Evolutionary conservation across 2,888 invertebrate species (phyloP).

Genomic region (Tiliacea citrago): DNA sequence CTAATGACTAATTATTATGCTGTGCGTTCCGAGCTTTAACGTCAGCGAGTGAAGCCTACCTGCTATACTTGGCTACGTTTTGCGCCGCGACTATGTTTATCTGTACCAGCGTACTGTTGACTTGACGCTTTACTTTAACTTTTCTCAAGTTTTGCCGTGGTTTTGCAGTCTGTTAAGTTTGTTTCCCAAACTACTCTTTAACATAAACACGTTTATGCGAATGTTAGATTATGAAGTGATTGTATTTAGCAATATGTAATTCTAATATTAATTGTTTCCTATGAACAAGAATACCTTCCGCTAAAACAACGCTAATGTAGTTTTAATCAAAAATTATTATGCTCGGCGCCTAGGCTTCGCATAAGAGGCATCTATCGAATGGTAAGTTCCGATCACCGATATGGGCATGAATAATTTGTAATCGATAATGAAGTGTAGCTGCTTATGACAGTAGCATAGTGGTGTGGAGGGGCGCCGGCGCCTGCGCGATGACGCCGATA

Average conservation of each 20-base stretch:
- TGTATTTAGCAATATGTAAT: slow-evolving; percentile 2
- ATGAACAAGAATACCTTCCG: slow-evolving; percentile 39
- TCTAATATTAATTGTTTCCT: slow-evolving; percentile 40
- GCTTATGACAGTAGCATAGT: slow-evolving; percentile 61
- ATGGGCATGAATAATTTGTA: slow-evolving; percentile 67
- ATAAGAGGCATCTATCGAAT: slow-evolving; percentile 63
- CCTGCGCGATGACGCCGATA: slow-evolving; percentile 83
- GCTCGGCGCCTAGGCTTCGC: slow-evolving; percentile 58
- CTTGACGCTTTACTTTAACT: slow-evolving; percentile 68
- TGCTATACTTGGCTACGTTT: slow-evolving; percentile 78
- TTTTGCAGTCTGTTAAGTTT: not conserved
- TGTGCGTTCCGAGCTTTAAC: slow-evolving; percentile 90
- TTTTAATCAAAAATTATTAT: slow-evolving; percentile 66
- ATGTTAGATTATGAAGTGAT: slow-evolving; percentile 4
- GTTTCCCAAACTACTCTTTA: not conserved
- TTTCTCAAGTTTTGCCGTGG: not conserved
- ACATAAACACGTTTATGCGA: not conserved
- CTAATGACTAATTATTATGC: slow-evolving; percentile 91
- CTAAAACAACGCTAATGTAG: slow-evolving; percentile 56
- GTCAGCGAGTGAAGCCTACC: slow-evolving; percentile 82
- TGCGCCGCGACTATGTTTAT: slow-evolving; percentile 81
- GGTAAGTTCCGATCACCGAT: slow-evolving; percentile 66
- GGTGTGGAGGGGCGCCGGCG: slow-evolving; percentile 72
- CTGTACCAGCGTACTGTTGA: slow-evolving; percentile 64
- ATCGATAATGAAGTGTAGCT: slow-evolving; percentile 67